These are phyloP conservation scores for Xylota sylvarum DNA, from an alignment of 2,888 invertebrate species.

Conservation along the genomic window DNA sequence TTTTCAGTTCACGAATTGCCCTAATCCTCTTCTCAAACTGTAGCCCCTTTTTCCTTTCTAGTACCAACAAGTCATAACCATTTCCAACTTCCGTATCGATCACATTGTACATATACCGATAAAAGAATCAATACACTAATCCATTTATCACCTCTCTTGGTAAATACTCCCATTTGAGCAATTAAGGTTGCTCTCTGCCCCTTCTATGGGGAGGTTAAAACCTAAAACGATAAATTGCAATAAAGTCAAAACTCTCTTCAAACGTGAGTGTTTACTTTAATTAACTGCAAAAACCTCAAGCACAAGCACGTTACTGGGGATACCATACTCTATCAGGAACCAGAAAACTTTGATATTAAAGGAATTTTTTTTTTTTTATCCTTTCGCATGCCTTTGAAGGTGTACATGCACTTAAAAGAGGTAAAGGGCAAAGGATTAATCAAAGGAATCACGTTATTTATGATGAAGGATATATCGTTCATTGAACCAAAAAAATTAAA, in stretches of 20 bases:
- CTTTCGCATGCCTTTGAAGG: constrained; percentile 5
- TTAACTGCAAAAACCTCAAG: constrained; percentile 25
- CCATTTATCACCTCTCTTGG: constrained; percentile 27
- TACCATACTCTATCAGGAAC: not conserved
- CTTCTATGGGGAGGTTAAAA: not conserved
- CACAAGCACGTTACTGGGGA: not conserved
- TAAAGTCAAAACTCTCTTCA: constrained; percentile 33
- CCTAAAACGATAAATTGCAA: constrained; percentile 34
- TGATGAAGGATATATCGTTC: constrained; percentile 27
- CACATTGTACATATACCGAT: not conserved
- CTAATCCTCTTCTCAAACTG: too few species aligned
- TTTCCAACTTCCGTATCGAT: not conserved
- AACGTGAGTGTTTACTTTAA: constrained; percentile 51
- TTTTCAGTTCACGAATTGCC: too few species aligned
- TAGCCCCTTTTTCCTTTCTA: not conserved
- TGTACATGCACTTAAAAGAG: constrained; percentile 7
- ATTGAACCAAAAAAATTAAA: constrained; percentile 10
- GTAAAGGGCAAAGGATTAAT: constrained; percentile 26
- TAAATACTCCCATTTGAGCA: constrained; percentile 39
- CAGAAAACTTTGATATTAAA: constrained; percentile 14
- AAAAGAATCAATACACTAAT: constrained; percentile 19
- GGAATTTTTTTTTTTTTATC: constrained; percentile 1
- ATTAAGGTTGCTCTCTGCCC: constrained; percentile 8
- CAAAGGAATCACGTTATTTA: constrained; percentile 41
- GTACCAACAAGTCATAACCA: not conserved